Conservation (phyloP, 2,888 invertebrate species). For the Noctua janthe region DNA sequence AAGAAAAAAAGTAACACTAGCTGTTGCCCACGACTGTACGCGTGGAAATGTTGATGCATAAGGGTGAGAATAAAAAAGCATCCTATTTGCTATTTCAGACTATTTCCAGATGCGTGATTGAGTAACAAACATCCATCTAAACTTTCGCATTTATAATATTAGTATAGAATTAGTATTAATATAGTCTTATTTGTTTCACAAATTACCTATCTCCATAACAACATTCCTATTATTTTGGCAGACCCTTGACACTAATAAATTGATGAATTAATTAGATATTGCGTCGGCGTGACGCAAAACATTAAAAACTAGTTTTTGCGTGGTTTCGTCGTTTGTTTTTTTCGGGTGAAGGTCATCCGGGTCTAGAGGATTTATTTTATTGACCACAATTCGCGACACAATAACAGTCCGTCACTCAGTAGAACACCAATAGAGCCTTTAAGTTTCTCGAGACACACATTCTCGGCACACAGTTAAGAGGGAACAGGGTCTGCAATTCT, state of each 20-base stretch:
- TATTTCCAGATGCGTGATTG: too few relatives aligned
- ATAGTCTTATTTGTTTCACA: background rate
- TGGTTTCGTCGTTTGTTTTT: background rate
- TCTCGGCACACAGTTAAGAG: too few relatives aligned
- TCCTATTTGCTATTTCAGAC: too few relatives aligned
- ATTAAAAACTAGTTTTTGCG: background rate
- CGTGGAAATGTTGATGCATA: too few relatives aligned
- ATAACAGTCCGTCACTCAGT: too few relatives aligned
- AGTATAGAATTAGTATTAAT: background rate
- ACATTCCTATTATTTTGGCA: background rate
- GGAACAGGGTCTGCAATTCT: too few relatives aligned
- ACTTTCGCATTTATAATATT: too few relatives aligned
- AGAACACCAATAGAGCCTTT: too few relatives aligned
- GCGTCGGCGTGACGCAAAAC: background rate
- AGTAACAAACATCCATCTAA: background rate
- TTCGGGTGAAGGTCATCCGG: background rate
- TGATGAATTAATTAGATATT: background rate
- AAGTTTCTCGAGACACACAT: too few relatives aligned
- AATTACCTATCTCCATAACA: background rate
- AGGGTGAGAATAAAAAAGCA: too few relatives aligned
- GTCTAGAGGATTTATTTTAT: background rate
- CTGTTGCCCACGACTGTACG: too few relatives aligned
- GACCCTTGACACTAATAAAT: background rate
- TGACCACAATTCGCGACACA: background rate
- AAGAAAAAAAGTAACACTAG: too few relatives aligned